Base-by-base conservation (phyloP, 2,888 invertebrate genomes). In the Eristalinus sepulchralis region DNA sequence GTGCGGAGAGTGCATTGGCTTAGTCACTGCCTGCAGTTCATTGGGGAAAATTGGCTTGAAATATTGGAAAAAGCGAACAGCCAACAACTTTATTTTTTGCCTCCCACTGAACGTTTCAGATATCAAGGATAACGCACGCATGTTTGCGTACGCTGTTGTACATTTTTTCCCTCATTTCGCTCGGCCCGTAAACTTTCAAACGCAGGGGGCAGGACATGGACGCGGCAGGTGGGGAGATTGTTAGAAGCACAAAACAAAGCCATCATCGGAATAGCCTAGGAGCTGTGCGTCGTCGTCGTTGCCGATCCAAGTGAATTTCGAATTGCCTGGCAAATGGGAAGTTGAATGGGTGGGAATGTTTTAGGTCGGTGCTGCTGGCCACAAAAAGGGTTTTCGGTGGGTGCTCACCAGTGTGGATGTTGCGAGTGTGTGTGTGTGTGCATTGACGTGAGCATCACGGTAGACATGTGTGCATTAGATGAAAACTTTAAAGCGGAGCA, bases 41-140 rank as follows among this genome's bases (percentile, higher is more conserved):
- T 76, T 53, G 53, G 47, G 20, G 33, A 60, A 76, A 67, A 77
- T 77, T 34, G 27, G 47, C 27, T 11, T 27, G 53, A 55, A 73
- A 55, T 63, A 71, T 60, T 39, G 71, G 39, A 39, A 60, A 39
- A 39, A 22, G 5, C 27, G 27, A 57, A 24, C 57, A 22, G 6
- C 34, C 33, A n/a, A 20, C 33, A n/a, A 20, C 53, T 53, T 53
- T 64, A 24, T 22, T 63, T 31, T 17, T 9, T 39, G 34, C 55
- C 55, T 22, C n/a, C 34, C 36, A 24, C 47, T 68, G 20, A 67
- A 76, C 31, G 36, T 22, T 47, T 20, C 9, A 20, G 39, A 60
- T 67, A 70, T 62, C 55, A 78, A 39, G 70, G 77, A 70, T 63
- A 78, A 78, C 36, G 34, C 67, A 77, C 77, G 68, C 70, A 78